Evolutionary conservation across 2,888 invertebrate species (phyloP).

Genomic region (Ommatoiulus sabulosus): DNA sequence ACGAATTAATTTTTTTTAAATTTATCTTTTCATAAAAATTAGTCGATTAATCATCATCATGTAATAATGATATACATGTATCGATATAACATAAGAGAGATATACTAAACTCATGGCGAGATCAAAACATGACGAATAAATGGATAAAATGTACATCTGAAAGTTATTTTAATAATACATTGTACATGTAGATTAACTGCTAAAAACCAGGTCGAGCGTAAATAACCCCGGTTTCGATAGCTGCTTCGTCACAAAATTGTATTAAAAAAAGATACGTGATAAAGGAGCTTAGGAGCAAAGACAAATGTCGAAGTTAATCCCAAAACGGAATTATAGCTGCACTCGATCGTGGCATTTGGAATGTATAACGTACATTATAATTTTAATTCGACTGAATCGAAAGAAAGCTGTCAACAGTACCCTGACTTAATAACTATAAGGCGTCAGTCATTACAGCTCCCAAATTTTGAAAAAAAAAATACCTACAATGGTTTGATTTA

Average conservation of each 20-base stretch:
- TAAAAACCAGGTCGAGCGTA: neutral
- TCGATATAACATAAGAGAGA: neutral
- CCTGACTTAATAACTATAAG: neutral
- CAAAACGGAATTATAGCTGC: conserved; percentile 38
- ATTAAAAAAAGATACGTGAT: neutral
- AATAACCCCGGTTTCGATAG: neutral
- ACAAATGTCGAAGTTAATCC: neutral
- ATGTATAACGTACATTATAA: neutral
- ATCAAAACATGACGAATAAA: conserved; percentile 32
- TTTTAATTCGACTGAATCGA: neutral
- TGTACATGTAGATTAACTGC: neutral
- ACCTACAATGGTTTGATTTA: neutral
- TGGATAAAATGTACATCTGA: neutral
- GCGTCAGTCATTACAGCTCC: neutral
- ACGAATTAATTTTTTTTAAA: neutral
- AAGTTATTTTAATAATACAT: neutral
- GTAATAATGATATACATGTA: conserved; percentile 3
- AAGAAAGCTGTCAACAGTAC: neutral
- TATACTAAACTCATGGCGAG: neutral
- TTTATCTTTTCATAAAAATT: neutral
- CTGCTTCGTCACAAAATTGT: neutral
- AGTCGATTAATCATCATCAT: neutral
- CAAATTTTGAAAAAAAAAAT: neutral
- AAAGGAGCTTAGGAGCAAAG: neutral
- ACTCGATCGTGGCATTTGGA: neutral